Percentiles rank a stretch among this genome's conserved stretches.
Evolutionary conservation across 2,888 invertebrate genomes (phyloP).

Genomic region (Microctonus aethiopoides): DNA sequence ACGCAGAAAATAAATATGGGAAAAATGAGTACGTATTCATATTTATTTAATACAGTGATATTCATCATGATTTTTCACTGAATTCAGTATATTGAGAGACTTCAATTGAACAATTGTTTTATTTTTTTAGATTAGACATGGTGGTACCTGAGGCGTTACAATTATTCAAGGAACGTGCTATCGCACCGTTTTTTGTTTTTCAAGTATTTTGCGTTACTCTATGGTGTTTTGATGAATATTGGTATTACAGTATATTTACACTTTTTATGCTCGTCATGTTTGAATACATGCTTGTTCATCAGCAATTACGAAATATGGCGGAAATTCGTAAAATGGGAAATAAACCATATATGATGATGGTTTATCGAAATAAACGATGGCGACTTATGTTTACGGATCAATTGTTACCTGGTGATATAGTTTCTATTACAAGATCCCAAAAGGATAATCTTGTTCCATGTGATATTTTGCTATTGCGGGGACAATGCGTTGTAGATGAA

Average conservation of each 20-base stretch:
- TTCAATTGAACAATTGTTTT: slow-evolving; percentile 20
- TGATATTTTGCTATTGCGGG: slow-evolving; percentile 92
- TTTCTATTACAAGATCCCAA: slow-evolving; percentile 89
- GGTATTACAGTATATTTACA: slow-evolving; percentile 98
- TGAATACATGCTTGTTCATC: slow-evolving; percentile 98
- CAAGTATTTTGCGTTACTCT: slow-evolving; percentile 99
- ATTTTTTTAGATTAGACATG: slow-evolving; percentile 73
- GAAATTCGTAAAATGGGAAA: slow-evolving; percentile 99
- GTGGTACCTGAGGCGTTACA: slow-evolving; percentile 97
- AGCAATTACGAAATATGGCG: slow-evolving; percentile 97
- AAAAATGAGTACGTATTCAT: slow-evolving; percentile 80
- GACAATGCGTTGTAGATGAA: slow-evolving; percentile 98
- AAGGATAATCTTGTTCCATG: slow-evolving; percentile 96
- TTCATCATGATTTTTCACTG: neutral
- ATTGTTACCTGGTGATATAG: slow-evolving; percentile 94
- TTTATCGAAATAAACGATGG: slow-evolving; percentile 93
- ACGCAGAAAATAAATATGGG: slow-evolving; percentile 86
- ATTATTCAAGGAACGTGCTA: slow-evolving; percentile 96
- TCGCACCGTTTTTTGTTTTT: slow-evolving; percentile 99
- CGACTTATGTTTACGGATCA: slow-evolving; percentile 86
- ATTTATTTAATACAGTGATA: neutral
- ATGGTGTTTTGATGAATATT: slow-evolving; percentile 99
- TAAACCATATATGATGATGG: slow-evolving; percentile 88
- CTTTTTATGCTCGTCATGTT: slow-evolving; percentile 95
- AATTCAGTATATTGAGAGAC: too few relatives aligned